Conservation (phyloP, 2,888 invertebrate species). For the Zaprionus obscuricornis region DNA sequence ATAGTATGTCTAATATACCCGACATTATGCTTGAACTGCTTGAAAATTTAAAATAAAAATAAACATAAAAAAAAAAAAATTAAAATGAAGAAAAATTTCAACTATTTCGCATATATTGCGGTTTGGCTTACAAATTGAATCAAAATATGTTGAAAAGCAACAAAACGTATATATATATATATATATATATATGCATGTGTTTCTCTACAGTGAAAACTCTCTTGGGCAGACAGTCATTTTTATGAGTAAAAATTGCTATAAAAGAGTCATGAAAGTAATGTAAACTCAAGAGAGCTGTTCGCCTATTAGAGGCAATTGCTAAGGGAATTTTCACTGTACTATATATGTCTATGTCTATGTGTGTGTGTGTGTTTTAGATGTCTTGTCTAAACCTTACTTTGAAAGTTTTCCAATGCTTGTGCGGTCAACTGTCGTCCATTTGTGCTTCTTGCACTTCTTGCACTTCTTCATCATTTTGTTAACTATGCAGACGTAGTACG, state of each 20-base stretch:
- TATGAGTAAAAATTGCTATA: no score
- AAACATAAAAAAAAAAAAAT: not conserved
- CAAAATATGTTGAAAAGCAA: conserved; percentile 8
- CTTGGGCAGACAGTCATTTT: no score
- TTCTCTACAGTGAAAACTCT: no score
- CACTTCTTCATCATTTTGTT: conserved; percentile 1
- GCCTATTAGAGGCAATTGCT: no score
- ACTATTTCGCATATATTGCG: conserved; percentile 5
- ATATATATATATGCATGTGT: no score
- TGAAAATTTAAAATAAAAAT: not conserved
- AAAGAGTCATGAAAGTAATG: no score
- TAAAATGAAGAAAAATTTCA: conserved; percentile 10
- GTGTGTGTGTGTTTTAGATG: not conserved
- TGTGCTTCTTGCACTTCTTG: not conserved
- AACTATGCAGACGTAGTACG: conserved; percentile 9
- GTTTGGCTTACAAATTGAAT: conserved; percentile 29
- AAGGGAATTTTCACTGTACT: no score
- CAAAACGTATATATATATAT: no score
- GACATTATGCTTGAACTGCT: not conserved
- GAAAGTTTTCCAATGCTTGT: conserved; percentile 16
- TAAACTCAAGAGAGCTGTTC: no score
- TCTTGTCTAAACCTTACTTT: no score
- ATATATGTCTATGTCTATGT: not conserved
- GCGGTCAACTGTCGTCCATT: conserved; percentile 26
- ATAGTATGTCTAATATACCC: no score